Evolutionary conservation across 2,797 vertebrate species (phyloP).

Genomic region (Clarias platycephalus): DNA sequence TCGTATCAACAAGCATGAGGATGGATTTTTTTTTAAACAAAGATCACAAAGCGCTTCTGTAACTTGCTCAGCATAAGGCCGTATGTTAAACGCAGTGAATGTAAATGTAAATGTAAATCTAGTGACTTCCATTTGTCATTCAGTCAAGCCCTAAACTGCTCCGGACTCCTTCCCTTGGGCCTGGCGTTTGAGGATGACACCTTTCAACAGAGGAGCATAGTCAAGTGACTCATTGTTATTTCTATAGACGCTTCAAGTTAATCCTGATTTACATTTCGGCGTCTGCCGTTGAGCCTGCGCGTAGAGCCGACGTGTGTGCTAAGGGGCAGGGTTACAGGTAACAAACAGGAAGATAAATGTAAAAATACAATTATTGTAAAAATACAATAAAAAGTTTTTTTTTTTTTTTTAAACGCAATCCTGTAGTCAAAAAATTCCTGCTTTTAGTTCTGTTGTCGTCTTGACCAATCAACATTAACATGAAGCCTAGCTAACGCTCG

Average conservation of each 20-base stretch:
- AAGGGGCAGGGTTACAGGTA: constrained; percentile 4
- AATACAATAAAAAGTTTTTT: not conserved
- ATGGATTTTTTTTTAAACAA: not conserved
- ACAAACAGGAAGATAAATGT: not conserved
- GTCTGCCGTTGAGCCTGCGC: not conserved
- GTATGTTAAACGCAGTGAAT: not conserved
- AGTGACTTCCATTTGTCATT: constrained; percentile 16
- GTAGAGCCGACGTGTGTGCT: not conserved
- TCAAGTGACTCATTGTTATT: constrained; percentile 33
- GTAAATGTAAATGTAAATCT: not conserved
- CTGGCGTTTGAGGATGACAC: constrained; percentile 18
- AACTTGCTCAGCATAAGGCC: not conserved
- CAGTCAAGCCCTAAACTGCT: not conserved
- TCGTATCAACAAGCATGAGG: not conserved
- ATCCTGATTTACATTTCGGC: constrained; percentile 16
- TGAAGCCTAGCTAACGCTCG: not conserved
- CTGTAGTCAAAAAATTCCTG: too few species aligned
- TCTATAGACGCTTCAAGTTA: constrained; percentile 10
- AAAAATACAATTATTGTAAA: too few species aligned
- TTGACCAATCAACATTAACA: not conserved
- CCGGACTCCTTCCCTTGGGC: not conserved
- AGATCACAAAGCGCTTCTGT: not conserved
- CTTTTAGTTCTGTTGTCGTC: too few species aligned
- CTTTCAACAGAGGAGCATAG: not conserved
- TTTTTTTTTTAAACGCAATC: too few species aligned